phyloP scores from a whole-genome alignment of 2,113 vertebrate species.

The Cepphus grylle region DNA sequence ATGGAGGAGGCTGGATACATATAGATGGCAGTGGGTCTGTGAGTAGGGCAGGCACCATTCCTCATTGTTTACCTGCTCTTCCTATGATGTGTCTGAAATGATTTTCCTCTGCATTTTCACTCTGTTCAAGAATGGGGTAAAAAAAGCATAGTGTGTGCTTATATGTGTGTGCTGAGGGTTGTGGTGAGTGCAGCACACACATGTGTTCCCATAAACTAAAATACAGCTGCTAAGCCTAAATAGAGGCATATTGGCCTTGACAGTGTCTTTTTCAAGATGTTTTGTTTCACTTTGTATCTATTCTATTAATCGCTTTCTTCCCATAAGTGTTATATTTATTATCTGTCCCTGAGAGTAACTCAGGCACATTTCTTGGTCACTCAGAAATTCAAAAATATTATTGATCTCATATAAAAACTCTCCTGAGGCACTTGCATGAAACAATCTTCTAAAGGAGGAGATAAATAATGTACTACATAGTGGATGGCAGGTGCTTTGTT shows the following conservation, averaged over 20 bases:
- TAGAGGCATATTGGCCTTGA: background rate
- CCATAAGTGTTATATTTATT: background rate
- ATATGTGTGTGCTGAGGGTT: background rate
- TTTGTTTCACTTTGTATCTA: background rate
- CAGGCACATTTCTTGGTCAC: background rate
- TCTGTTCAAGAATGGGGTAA: background rate
- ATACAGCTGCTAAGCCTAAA: background rate
- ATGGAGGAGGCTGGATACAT: background rate
- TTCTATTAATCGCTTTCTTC: background rate
- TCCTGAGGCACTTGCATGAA: background rate
- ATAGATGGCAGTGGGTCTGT: background rate
- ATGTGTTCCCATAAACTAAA: background rate
- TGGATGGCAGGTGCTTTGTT: background rate
- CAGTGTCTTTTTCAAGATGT: background rate
- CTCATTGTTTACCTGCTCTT: background rate
- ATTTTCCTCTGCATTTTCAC: background rate
- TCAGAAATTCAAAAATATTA: slow-evolving; percentile 16
- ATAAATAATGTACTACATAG: background rate
- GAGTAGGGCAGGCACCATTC: background rate
- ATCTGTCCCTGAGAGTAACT: background rate
- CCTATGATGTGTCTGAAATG: background rate
- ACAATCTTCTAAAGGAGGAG: background rate
- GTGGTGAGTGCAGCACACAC: background rate
- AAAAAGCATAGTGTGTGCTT: background rate
- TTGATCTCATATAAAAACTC: background rate